Evolutionary conservation across 1,140 invertebrate genomes (phyloP), one percentile per base, ranked within the genome.

Genomic region (Maniola jurtina): DNA sequence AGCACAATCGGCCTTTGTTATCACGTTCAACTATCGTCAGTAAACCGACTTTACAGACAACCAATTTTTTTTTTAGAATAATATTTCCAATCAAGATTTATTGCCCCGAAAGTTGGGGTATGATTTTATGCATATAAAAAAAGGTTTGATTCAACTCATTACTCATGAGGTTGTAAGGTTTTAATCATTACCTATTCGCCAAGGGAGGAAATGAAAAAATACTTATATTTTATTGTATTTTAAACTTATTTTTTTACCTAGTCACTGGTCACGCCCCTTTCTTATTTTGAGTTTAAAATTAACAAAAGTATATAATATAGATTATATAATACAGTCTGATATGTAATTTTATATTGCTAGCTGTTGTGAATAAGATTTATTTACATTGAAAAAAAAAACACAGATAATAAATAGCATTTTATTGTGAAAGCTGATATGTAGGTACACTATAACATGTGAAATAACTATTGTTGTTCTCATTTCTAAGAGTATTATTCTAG

Each of bases 401-500:
- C 85, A 80, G 85, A 90, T 90, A 87, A 87, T 89, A 86, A 88
- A 87, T 90, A 90, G 83, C 82, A 76, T 88, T 86, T 88, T 87
- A 87, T 88, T 81, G 80, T 88, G 80, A 83, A 86, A 81, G 80
- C 85, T 86, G 86, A 80, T 86, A 84, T 83, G 84, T 90, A 90
- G 86, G 81, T 81, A 88, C 85, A 90, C 88, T 88, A 79, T 87
- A 83, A 86, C 76, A 88, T 84, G 84, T 88, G 86, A 91, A 89
- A 91, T 85, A 87, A 85, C 85, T 90, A 89, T 87, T 91, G 89
- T 91, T 90, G 89, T 91, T 91, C 88, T 90, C 86, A 91, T 89
- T 90, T 90, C 88, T 89, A 90, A 91, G 91, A 92, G 89, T 92
- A 92, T 91, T 92, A 92, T 92, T 90, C 91, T 92, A 92, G 91